These are phyloP conservation scores for Bimastos eiseni DNA, from an alignment of 2,888 invertebrate species.

Conservation along the genomic window DNA sequence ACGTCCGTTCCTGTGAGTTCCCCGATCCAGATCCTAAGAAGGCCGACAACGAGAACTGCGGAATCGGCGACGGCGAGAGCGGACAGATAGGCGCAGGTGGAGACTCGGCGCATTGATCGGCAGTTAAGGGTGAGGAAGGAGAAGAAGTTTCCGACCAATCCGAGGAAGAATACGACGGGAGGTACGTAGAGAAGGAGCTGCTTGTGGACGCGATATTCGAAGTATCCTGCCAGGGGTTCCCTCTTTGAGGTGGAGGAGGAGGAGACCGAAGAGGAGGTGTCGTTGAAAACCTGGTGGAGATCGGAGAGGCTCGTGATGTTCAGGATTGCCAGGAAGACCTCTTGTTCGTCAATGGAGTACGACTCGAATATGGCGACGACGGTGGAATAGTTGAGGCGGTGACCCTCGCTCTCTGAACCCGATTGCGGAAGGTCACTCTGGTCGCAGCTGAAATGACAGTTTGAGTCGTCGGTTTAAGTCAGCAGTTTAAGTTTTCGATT, in stretches of 20 bases:
- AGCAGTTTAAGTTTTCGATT: too few species aligned
- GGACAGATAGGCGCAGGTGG: slow-evolving; percentile 27
- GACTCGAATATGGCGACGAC: background rate
- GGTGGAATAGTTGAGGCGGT: slow-evolving; percentile 24
- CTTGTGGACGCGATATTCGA: background rate
- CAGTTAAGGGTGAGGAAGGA: slow-evolving; percentile 28
- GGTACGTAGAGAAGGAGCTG: slow-evolving; percentile 26
- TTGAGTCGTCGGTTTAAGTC: background rate
- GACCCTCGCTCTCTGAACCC: background rate
- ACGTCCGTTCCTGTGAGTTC: slow-evolving; percentile 27
- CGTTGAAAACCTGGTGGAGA: background rate
- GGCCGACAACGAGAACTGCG: background rate
- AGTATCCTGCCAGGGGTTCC: background rate
- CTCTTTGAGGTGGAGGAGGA: background rate
- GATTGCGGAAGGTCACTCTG: background rate
- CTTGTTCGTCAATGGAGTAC: background rate
- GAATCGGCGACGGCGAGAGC: slow-evolving; percentile 29
- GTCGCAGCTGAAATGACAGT: background rate
- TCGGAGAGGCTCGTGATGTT: background rate
- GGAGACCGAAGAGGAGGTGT: background rate
- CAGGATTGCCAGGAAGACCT: background rate
- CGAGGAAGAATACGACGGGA: slow-evolving; percentile 27
- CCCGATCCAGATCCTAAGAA: slow-evolving; percentile 14
- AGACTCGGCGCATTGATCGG: slow-evolving; percentile 24
- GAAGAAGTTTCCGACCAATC: slow-evolving; percentile 26